Percentiles rank a stretch among this genome's conserved stretches.
Conservation (phyloP, 2,113 vertebrate genomes). For the Lagopus leucura region DNA sequence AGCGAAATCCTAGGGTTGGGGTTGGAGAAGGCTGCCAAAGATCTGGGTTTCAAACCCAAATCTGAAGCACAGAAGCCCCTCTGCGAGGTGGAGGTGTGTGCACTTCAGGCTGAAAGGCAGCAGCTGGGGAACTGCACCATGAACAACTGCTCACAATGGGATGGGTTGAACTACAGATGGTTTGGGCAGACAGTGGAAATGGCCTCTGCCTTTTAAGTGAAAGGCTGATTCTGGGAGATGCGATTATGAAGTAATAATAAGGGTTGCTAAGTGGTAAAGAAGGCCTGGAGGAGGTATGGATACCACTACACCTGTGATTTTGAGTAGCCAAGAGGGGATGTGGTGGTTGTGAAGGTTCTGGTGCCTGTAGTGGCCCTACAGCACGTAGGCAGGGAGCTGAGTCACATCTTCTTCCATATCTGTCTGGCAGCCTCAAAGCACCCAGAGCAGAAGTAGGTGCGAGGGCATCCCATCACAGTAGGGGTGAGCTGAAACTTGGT, state of each 20-base stretch:
- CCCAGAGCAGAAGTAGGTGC: too few relatives aligned
- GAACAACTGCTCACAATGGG: not conserved
- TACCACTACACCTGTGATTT: too few relatives aligned
- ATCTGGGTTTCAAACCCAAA: not conserved
- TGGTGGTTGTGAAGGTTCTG: not conserved
- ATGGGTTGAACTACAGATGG: not conserved
- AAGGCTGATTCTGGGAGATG: not conserved
- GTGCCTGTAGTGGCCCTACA: not conserved
- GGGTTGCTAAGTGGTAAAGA: not conserved
- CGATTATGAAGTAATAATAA: not conserved
- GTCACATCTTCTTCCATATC: not conserved
- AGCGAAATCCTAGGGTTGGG: not conserved
- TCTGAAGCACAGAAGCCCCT: not conserved
- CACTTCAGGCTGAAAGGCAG: not conserved
- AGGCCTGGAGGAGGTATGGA: not conserved
- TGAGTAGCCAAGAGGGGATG: not conserved
- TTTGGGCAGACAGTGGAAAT: not conserved
- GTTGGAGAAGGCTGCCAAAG: not conserved
- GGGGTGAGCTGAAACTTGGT: not conserved
- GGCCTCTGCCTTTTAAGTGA: not conserved
- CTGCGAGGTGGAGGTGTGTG: not conserved
- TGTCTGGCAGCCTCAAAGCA: not conserved
- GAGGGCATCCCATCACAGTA: not conserved
- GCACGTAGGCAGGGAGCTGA: accelerated
- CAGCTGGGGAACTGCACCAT: not conserved